phyloP scores from a whole-genome alignment of 2,113 vertebrate genomes.

The Piprites chloris region DNA sequence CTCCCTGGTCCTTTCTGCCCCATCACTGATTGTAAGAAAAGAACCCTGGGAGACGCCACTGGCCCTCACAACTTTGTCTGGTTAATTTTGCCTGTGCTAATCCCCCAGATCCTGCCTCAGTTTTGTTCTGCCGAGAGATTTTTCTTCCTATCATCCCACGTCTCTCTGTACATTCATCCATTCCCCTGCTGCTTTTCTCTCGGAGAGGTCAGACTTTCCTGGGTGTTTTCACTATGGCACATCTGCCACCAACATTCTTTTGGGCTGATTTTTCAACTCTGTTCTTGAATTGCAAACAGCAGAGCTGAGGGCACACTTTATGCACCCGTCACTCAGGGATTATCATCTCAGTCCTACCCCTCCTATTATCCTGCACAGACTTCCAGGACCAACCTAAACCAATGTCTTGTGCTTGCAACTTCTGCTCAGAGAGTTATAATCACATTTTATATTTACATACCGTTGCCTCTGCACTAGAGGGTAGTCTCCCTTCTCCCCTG shows the following conservation, averaged over 20 bases:
- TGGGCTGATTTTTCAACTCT: not conserved
- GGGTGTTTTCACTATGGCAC: not conserved
- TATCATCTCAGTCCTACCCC: not conserved
- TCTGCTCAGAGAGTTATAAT: not conserved
- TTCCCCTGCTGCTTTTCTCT: not conserved
- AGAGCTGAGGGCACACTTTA: not conserved
- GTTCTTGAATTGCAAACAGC: not conserved
- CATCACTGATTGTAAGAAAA: not conserved
- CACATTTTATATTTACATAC: not conserved
- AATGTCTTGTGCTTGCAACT: not conserved
- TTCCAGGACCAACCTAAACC: not conserved
- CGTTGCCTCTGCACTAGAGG: not conserved
- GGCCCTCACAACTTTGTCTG: not conserved
- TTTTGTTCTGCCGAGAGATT: not conserved
- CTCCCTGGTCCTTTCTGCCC: not conserved
- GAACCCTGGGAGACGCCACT: not conserved
- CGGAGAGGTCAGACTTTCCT: not conserved
- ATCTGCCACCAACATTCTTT: not conserved
- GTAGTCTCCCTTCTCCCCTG: not conserved
- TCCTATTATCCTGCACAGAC: rapidly evolving
- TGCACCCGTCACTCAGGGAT: no score
- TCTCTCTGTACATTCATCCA: not conserved
- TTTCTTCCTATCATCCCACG: not conserved
- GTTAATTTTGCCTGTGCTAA: not conserved
- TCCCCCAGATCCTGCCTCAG: not conserved